phyloP scores from a whole-genome alignment of 1,140 invertebrate genomes.

The Aphis gossypii region DNA sequence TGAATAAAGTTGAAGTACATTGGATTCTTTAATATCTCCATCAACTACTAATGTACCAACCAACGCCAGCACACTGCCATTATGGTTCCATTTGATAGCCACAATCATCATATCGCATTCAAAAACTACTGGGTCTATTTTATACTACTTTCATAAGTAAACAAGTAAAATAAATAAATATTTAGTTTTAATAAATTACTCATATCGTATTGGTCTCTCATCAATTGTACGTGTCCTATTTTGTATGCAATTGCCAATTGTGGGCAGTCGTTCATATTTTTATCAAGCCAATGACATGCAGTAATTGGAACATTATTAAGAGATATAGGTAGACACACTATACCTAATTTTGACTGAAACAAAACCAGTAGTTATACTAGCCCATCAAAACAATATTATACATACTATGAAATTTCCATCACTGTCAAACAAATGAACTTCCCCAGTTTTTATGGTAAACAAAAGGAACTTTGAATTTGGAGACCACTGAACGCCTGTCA shows the following conservation, averaged over 20 bases:
- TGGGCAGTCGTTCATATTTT: conserved; percentile 76
- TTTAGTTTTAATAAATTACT: conserved; percentile 66
- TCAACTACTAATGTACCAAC: conserved; percentile 73
- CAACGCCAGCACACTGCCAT: conserved; percentile 86
- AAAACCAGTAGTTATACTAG: conserved; percentile 28
- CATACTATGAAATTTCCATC: conserved; percentile 71
- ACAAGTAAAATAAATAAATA: conserved; percentile 34
- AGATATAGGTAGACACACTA: conserved; percentile 70
- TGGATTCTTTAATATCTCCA: conserved; percentile 75
- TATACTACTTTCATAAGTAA: conserved; percentile 57
- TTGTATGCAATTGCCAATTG: conserved; percentile 86
- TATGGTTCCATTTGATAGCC: conserved; percentile 90
- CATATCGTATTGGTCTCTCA: conserved; percentile 88
- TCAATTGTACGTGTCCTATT: conserved; percentile 85
- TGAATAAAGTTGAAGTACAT: conserved; percentile 91
- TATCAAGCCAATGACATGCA: conserved; percentile 87
- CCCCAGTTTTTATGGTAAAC: conserved; percentile 89
- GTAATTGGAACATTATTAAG: conserved; percentile 68
- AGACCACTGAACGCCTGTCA: conserved; percentile 91
- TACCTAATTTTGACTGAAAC: conserved; percentile 72
- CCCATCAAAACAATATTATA: conserved; percentile 15
- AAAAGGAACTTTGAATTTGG: conserved; percentile 89
- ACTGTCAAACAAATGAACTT: conserved; percentile 94
- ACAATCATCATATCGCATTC: conserved; percentile 83
- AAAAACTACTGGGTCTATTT: conserved; percentile 71